Evolutionary conservation across 2,797 vertebrate genomes (phyloP).

Genomic region (Anas georgica): DNA sequence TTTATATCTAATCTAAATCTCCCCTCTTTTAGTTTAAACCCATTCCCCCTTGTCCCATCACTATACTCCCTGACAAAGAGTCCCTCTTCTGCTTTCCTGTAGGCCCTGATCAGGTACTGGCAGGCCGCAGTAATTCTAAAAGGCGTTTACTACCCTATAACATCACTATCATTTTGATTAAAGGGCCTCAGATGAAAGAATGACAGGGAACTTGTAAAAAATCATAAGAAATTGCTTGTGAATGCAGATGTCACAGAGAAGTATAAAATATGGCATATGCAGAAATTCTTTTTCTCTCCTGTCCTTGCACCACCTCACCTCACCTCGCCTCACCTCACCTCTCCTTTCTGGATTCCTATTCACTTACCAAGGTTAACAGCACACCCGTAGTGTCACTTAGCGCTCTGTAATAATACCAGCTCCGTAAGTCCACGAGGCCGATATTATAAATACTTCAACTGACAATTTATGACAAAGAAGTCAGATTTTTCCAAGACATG

Average conservation of each 20-base stretch:
- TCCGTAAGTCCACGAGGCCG: background rate
- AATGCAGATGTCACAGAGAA: background rate
- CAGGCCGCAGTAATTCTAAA: background rate
- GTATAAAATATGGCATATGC: background rate
- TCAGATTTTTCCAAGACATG: fast-evolving
- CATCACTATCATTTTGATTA: background rate
- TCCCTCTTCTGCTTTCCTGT: too few relatives aligned
- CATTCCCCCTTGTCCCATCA: too few relatives aligned
- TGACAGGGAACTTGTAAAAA: background rate
- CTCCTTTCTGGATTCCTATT: background rate
- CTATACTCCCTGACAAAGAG: too few relatives aligned
- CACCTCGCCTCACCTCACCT: background rate
- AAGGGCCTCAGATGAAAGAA: background rate
- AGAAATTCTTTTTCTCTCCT: background rate
- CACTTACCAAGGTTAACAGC: background rate
- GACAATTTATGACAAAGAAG: background rate
- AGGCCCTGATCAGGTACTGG: too few relatives aligned
- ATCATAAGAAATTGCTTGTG: background rate
- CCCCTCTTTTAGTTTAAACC: too few relatives aligned
- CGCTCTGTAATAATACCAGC: background rate
- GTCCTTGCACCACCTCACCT: too few relatives aligned
- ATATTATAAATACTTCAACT: fast-evolving
- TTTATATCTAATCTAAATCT: too few relatives aligned
- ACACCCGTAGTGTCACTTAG: background rate
- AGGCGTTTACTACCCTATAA: background rate